Base-by-base conservation (phyloP, 2,888 invertebrate species). In the Ischnus inquisitorius region DNA sequence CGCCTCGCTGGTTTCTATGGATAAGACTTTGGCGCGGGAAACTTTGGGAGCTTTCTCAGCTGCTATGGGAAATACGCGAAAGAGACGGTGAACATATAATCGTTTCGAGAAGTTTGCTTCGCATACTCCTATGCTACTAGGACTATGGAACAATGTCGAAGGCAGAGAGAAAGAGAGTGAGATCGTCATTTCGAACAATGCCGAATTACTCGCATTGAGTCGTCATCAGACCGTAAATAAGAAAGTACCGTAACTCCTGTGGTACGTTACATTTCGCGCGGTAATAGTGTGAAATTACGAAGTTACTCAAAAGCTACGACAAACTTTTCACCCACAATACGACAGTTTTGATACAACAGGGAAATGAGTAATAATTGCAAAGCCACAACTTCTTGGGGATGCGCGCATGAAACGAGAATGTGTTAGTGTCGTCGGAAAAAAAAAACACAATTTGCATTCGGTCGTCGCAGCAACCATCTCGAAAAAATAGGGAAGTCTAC, bases 11-110 rank as follows among this genome's bases (percentile, higher is more conserved):
- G 41, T 43, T 71, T 41, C 39, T 16, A 43, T 10, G 25, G 60
- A 72, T 62, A 34, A 62, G 62, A 43, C 41, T 43, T 60, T 19
- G 28, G 46, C 12, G 51, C 51, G 34, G 12, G 69, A 4, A 62
- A 62, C 72, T 74, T 74, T 46, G 25, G 28, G 28, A 72, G 68
- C 68, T 68, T 51, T 68, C 22, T n/a, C n/a, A 28, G 28, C n/a
- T 25, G 14, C 4, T 57, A 25, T 5, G 28, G 25, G 28, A 60
- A 28, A 4, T n/a, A 2, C 14, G 14, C 22, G 5, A n/a, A 60
- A 60, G 60, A 25, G 14, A 14, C 28, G 14, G 28, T 10, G 14
- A n/a, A 25, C 25, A 28, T 60, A 60, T 60, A 60, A 60, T 60
- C 25, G 28, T 22, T 14, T 41, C 51, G 51, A 34, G 69, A 72